Base-by-base conservation (phyloP, 2,888 invertebrate genomes). In the Homarus gammarus region DNA sequence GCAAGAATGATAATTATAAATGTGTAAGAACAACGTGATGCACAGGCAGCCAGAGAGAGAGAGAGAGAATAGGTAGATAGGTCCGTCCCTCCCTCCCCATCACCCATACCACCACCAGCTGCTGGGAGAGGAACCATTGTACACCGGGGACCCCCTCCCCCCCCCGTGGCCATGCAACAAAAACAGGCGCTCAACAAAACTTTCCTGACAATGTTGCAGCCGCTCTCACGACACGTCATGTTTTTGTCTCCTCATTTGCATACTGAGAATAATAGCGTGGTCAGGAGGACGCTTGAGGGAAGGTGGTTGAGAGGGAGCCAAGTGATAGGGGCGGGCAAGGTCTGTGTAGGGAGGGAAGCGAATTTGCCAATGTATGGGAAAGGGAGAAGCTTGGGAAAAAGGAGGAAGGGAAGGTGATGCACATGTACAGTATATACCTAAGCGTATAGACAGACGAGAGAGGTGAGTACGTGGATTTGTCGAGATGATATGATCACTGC, bases 171-270 rank as follows among this genome's bases (percentile, higher is more conserved):
- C 22, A 22, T 64, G 64, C 64, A 64, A 64, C 64, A 64, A 64
- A 64, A 64, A 64, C 64, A 64, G n/a, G 5, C 64, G 64, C 64
- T 64, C 64, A 64, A 64, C 64, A 64, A 64, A 64, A 64, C 64
- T 64, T 22, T 27, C 0, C 27, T 22, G 2, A 64, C 27, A 64
- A 27, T 64, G 64, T 64, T 64, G 64, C 64, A 64, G 64, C 64
- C 64, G 64, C 12, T 64, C 27, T 22, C 64, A 64, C 8, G 64
- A 64, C 64, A 64, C 27, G 64, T 27, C 64, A 27, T n/a, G 64
- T 64, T 64, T 64, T 64, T 64, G 64, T 64, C 27, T n/a, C 64
- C 64, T 64, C n/a, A 64, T 64, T 64, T 64, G 64, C 64, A 64
- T 64, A 64, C 27, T 3, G 64, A n/a, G 64, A 64, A 64, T 64